phyloP scores from a whole-genome alignment of 2,113 vertebrate genomes.

The Cryptomyrus ogoouensis region DNA sequence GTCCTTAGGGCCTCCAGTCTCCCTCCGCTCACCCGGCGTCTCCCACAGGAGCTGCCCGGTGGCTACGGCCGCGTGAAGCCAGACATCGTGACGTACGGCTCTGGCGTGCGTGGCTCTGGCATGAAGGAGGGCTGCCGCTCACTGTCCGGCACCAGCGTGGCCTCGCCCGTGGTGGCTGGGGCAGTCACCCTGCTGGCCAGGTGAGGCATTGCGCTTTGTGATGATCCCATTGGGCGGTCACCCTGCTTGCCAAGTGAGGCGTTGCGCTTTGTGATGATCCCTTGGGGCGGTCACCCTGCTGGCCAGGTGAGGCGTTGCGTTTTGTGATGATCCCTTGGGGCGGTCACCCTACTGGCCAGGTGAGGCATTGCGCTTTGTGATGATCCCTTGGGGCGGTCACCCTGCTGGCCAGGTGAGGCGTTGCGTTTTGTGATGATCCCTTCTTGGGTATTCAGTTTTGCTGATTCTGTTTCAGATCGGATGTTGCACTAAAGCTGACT shows the following conservation, averaged over 20 bases:
- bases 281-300: conserved; percentile 83
- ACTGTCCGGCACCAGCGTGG: conserved; percentile 92
- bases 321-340: too few species aligned
- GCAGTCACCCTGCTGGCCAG: conserved; percentile 92
- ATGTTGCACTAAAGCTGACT: neutral
- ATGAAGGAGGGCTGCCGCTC: conserved; percentile 96
- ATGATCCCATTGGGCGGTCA: conserved; percentile 69
- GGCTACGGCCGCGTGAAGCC: conserved; percentile 94
- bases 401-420: conserved; percentile 78
- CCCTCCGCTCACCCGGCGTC: neutral
- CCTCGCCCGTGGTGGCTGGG: conserved; percentile 94
- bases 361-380: neutral
- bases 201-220: conserved; percentile 45
- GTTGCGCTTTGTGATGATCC: neutral
- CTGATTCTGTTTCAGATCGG: neutral
- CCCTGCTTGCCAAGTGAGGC: conserved; percentile 82
- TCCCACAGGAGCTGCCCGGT: conserved; percentile 81
- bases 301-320: conserved; percentile 68
- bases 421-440: too few species aligned
- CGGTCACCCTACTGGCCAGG: too few species aligned
- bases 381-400: conserved; percentile 73
- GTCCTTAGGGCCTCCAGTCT: neutral
- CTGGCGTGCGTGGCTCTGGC: conserved; percentile 90
- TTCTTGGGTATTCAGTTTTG: neutral
- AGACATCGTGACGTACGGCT: conserved; percentile 93